Evolutionary conservation across 92 coral and sea anemone species (phyloP).

Genomic region (Actinostola sp.): DNA sequence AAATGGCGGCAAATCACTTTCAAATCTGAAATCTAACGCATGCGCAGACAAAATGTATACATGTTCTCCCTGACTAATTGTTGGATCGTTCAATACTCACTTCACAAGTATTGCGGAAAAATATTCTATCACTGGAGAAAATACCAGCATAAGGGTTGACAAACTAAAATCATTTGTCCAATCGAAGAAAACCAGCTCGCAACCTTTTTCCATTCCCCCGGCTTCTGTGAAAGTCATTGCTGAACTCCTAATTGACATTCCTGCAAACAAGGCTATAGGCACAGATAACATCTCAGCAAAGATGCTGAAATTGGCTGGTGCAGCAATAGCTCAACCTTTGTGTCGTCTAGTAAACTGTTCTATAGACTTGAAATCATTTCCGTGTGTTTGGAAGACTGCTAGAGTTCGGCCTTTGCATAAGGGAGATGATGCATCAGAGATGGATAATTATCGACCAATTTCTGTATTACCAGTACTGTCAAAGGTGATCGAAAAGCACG

Average conservation of each 20-base stretch:
- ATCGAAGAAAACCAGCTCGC: background rate
- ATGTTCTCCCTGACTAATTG: no score
- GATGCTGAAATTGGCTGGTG: conserved; percentile 4
- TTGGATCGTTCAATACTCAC: conserved; percentile 15
- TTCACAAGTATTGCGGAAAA: conserved; percentile 13
- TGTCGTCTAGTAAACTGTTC: conserved; percentile 6
- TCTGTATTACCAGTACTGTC: conserved; percentile 2
- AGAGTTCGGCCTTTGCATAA: conserved; percentile 13
- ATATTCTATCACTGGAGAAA: background rate
- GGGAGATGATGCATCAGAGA: conserved; percentile 11
- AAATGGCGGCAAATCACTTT: no score
- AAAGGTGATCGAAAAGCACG: background rate
- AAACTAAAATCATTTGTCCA: conserved; percentile 2
- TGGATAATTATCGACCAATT: conserved; percentile 3
- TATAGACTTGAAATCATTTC: background rate
- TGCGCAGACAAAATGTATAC: no score
- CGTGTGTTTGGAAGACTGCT: conserved; percentile 12
- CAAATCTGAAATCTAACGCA: no score
- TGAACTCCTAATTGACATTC: background rate
- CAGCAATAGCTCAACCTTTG: background rate
- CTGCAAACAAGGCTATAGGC: background rate
- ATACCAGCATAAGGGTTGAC: background rate
- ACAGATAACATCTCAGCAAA: background rate
- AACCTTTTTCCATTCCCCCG: conserved; percentile 6
- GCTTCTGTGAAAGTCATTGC: conserved; percentile 1